phyloP scores from a whole-genome alignment of 92 coral and sea anemone species.

The Galaxea fascicularis region DNA sequence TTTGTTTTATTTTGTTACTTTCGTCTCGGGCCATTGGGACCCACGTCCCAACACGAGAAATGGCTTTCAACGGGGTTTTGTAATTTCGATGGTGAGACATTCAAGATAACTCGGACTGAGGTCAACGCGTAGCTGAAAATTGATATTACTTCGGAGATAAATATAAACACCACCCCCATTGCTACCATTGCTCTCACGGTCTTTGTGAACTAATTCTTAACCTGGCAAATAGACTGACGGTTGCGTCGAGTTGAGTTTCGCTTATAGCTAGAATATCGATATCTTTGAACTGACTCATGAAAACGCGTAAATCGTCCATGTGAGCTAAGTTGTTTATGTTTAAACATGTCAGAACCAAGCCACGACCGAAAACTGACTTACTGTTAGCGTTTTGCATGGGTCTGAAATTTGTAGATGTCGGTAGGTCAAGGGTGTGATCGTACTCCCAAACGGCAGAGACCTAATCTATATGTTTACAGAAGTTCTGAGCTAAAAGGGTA shows the following conservation, averaged over 20 bases:
- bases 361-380: constrained; percentile 17
- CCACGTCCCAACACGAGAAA: constrained; percentile 4
- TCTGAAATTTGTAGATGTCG: constrained; percentile 7
- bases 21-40: too few species aligned
- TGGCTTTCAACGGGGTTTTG: constrained; percentile 51
- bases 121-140: constrained; percentile 26
- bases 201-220: constrained; percentile 49
- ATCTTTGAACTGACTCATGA: constrained; percentile 12
- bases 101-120: constrained; percentile 40
- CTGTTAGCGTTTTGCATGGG: not conserved
- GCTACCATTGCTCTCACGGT: constrained; percentile 47
- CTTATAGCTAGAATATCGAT: too few species aligned
- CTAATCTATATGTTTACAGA: constrained; percentile 36
- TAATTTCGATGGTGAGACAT: constrained; percentile 37
- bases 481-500: constrained; percentile 38
- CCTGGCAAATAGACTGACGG: constrained; percentile 48
- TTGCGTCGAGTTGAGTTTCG: constrained; percentile 56
- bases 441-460: too few species aligned
- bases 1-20: too few species aligned
- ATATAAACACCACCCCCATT: constrained; percentile 54
- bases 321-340: constrained; percentile 31
- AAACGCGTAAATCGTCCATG: constrained; percentile 26
- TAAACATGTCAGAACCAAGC: constrained; percentile 35
- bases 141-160: constrained; percentile 37
- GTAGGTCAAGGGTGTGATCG: not conserved